These are phyloP conservation scores for Sparus aurata DNA, from an alignment of 2,797 vertebrate species.

Conservation along the genomic window DNA sequence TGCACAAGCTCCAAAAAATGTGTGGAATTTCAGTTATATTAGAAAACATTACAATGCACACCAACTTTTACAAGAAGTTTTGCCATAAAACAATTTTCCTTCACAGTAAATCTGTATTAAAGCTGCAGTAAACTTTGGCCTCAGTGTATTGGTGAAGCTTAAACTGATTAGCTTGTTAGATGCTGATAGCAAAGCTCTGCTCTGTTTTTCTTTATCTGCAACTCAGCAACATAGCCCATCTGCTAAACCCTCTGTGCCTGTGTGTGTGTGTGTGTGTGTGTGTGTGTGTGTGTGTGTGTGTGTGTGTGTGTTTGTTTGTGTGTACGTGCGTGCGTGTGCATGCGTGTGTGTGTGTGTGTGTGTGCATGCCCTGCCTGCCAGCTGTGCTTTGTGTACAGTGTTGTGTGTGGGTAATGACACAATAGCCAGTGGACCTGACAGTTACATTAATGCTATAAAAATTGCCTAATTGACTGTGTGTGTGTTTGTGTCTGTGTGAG, in stretches of 20 bases:
- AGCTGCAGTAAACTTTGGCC: conserved; percentile 59
- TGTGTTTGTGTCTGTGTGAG: conserved; percentile 18
- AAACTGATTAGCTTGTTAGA: conserved; percentile 79
- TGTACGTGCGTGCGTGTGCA: conserved; percentile 11
- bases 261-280: conserved; percentile 20
- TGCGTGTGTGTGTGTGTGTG: neutral
- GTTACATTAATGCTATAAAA: conserved; percentile 72
- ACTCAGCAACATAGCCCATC: conserved; percentile 72
- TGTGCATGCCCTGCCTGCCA: conserved; percentile 35
- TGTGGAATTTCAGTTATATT: neutral
- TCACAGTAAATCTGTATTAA: conserved; percentile 34
- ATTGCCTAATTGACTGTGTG: conserved; percentile 71
- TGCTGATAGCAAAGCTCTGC: conserved; percentile 73
- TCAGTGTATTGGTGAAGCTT: conserved; percentile 60
- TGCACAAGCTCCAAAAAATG: neutral
- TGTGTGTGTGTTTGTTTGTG: conserved; percentile 17
- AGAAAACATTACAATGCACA: neutral
- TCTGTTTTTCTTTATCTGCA: conserved; percentile 77
- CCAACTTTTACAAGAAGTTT: neutral
- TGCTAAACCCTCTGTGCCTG: conserved; percentile 64
- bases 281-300: conserved; percentile 22
- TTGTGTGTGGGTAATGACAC: conserved; percentile 51
- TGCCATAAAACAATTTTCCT: conserved; percentile 17
- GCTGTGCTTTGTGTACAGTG: conserved; percentile 57
- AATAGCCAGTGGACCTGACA: conserved; percentile 71